A percentile compares a stretch with the other conserved stretches of the same genome.
These are phyloP conservation scores for Microtus montanus DNA, from an alignment of 2,113 vertebrate species.

Conservation along the genomic window DNA sequence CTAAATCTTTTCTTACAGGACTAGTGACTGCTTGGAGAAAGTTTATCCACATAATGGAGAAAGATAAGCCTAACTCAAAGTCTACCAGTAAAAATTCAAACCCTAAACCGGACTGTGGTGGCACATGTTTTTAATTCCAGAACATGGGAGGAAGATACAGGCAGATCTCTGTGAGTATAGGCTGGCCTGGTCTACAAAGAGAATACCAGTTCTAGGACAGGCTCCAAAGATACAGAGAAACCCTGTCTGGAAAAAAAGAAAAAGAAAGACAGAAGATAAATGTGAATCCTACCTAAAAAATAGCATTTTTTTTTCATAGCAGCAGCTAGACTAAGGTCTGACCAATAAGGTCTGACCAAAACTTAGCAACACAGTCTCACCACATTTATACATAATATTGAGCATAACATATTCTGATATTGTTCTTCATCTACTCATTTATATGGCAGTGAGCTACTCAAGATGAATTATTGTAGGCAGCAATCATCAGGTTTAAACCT, in stretches of 20 bases:
- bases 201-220: too few relatives aligned
- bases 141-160: too few relatives aligned
- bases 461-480: neutral
- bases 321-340: neutral
- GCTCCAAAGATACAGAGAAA: too few relatives aligned
- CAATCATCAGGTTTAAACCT: neutral
- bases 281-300: neutral
- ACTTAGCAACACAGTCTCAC: too few relatives aligned
- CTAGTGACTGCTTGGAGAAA: neutral
- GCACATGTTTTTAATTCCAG: too few relatives aligned
- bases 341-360: neutral
- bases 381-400: neutral
- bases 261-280: neutral
- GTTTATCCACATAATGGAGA: neutral
- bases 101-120: neutral
- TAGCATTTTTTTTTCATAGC: neutral
- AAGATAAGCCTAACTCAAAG: neutral
- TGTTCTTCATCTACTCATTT: neutral
- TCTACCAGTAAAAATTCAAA: neutral
- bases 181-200: too few relatives aligned
- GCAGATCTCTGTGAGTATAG: too few relatives aligned
- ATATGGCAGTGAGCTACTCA: neutral
- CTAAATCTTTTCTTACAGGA: neutral
- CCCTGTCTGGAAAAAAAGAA: too few relatives aligned
- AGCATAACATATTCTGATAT: neutral